Conservation (phyloP, 2,888 invertebrate species). For the Abrostola triplasia region DNA sequence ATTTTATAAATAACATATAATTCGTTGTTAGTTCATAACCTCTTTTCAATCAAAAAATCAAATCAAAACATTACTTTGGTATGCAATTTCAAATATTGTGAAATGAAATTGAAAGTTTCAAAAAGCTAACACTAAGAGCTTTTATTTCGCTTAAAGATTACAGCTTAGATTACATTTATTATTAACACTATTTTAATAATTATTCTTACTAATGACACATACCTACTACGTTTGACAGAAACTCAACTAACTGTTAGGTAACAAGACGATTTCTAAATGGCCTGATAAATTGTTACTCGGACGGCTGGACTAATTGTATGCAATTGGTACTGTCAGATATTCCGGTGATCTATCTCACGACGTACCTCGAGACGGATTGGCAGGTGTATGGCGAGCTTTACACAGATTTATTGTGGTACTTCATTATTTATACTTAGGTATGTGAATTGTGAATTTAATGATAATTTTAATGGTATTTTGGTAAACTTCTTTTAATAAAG, state of each 20-base stretch:
- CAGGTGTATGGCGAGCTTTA: constrained; percentile 43
- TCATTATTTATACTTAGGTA: background rate
- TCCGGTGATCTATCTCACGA: constrained; percentile 40
- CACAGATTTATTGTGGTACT: constrained; percentile 43
- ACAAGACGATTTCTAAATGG: constrained; percentile 21
- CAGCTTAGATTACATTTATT: no score
- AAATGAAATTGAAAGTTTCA: no score
- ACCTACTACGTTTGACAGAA: constrained; percentile 9
- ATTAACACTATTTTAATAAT: no score
- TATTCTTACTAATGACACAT: background rate
- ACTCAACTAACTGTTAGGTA: constrained; percentile 1
- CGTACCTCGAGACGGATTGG: constrained; percentile 21
- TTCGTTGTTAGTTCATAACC: no score
- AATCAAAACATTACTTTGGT: no score
- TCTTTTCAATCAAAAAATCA: no score
- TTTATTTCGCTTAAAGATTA: no score
- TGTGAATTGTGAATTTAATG: background rate
- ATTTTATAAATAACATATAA: no score
- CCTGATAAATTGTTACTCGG: constrained; percentile 21
- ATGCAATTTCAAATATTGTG: no score
- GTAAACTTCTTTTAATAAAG: no score
- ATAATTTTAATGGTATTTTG: background rate
- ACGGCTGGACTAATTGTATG: constrained; percentile 43
- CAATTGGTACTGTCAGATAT: constrained; percentile 40
- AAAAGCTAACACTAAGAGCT: no score